Evolutionary conservation across 1,140 invertebrate genomes (phyloP).

Genomic region (Caenorhabditis tropicalis): DNA sequence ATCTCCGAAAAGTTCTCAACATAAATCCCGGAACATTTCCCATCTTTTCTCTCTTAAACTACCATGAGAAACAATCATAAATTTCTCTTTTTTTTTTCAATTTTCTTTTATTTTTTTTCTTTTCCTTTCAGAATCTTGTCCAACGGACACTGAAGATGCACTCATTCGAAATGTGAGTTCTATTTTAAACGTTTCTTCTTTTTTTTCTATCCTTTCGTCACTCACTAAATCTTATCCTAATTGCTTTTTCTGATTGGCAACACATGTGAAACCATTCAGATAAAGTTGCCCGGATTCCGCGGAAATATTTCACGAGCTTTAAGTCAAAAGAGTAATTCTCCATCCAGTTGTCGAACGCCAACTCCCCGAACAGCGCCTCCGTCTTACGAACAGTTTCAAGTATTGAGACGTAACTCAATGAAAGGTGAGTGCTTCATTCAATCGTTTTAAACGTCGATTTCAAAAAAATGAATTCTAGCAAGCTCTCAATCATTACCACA

Average conservation of each 20-base stretch:
- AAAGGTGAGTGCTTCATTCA: neutral
- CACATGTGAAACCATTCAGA: conserved; percentile 25
- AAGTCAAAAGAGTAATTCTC: conserved; percentile 24
- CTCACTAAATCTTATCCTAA: conserved; percentile 18
- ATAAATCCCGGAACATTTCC: neutral
- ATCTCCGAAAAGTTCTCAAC: too few relatives aligned
- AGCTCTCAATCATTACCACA: neutral
- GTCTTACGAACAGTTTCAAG: conserved; percentile 30
- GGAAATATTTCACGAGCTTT: conserved; percentile 32
- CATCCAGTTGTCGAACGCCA: conserved; percentile 29
- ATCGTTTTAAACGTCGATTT: too few relatives aligned
- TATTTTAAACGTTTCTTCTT: neutral
- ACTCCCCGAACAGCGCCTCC: neutral
- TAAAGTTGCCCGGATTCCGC: conserved; percentile 24
- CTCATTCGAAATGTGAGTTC: conserved; percentile 38
- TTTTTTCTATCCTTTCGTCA: conserved; percentile 1
- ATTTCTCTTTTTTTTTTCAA: neutral
- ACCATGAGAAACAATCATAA: neutral
- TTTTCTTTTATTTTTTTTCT: neutral
- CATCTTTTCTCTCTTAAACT: neutral
- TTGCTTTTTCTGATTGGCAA: conserved; percentile 21
- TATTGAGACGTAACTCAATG: neutral
- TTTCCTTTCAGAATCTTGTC: neutral
- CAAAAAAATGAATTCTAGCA: neutral
- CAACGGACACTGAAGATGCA: conserved; percentile 11